Conservation (phyloP, 2,888 invertebrate species). For the Eremobia ochroleuca region DNA sequence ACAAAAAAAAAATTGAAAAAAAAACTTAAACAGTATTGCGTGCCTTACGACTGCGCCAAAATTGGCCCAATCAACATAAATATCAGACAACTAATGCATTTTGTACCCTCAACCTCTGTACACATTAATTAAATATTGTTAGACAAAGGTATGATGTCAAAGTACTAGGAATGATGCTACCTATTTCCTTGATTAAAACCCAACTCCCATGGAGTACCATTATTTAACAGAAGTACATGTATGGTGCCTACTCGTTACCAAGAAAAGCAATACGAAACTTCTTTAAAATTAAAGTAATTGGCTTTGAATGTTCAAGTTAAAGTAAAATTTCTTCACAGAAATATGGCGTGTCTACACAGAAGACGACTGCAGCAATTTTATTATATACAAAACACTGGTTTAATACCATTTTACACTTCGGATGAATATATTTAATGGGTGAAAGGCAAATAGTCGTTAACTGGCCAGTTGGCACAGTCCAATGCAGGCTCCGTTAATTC, state of each 20-base stretch:
- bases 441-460: conserved; percentile 80
- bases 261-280: conserved; percentile 25
- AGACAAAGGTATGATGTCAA: not conserved
- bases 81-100: no score
- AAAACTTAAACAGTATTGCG: no score
- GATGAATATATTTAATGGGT: conserved; percentile 74
- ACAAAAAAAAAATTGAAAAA: no score
- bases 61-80: no score
- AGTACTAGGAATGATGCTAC: not conserved
- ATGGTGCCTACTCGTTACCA: not conserved
- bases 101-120: not conserved
- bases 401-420: conserved; percentile 63
- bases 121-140: not conserved
- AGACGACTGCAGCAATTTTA: not conserved
- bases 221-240: conserved; percentile 4
- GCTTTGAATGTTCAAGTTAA: conserved; percentile 1
- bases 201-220: not conserved
- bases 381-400: conserved; percentile 53
- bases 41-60: no score
- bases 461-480: conserved; percentile 78
- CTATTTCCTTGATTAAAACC: conserved; percentile 4
- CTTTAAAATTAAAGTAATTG: conserved; percentile 41
- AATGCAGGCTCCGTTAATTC: conserved; percentile 80
- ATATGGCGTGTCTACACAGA: not conserved
- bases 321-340: conserved; percentile 13